Conservation (phyloP, 2,888 invertebrate species). For the Furcula furcula region DNA sequence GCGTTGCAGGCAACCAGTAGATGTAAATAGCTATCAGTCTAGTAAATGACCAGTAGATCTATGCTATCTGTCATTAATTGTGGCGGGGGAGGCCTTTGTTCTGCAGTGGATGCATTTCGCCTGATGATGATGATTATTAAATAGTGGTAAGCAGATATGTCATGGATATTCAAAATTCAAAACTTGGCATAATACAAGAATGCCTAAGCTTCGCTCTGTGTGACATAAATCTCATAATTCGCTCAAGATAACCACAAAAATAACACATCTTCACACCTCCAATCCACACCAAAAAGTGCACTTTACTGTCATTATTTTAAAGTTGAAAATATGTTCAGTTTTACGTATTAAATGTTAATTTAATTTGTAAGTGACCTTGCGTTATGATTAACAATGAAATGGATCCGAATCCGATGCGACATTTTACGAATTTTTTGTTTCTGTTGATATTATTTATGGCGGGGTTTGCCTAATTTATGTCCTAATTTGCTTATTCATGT, state of each 20-base stretch:
- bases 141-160: too few relatives aligned
- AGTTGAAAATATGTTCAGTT: not conserved
- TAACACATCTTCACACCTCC: constrained; percentile 46
- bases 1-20: too few relatives aligned
- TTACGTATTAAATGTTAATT: constrained; percentile 40
- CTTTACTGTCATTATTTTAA: not conserved
- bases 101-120: too few relatives aligned
- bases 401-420: constrained; percentile 32
- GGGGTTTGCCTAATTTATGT: constrained; percentile 16
- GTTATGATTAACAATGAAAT: constrained; percentile 55
- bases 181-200: too few relatives aligned
- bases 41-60: too few relatives aligned
- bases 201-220: constrained; percentile 36
- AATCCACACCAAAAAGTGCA: not conserved
- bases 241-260: constrained; percentile 40
- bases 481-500: constrained; percentile 20
- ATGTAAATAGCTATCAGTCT: too few relatives aligned
- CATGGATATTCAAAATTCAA: constrained; percentile 11
- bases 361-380: constrained; percentile 56
- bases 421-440: constrained; percentile 43
- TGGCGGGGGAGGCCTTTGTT: too few relatives aligned
- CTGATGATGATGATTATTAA: too few relatives aligned
- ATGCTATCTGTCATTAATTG: too few relatives aligned
- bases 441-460: constrained; percentile 14
- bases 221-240: constrained; percentile 57